phyloP scores from a whole-genome alignment of 1,140 invertebrate genomes.

The Drosophila subobscura region DNA sequence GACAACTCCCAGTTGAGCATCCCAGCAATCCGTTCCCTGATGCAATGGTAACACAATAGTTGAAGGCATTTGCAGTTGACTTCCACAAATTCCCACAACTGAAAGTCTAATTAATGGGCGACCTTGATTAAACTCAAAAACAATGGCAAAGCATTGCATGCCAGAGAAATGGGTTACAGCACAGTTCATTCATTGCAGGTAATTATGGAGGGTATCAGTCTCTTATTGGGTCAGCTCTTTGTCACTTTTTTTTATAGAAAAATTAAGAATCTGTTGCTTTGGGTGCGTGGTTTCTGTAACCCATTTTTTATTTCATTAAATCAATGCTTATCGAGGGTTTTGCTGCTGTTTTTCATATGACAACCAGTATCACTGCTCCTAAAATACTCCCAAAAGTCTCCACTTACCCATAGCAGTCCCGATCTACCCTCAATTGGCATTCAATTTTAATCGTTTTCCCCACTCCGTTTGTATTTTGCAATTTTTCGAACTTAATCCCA shows the following conservation, averaged over 20 bases:
- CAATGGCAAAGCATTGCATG: constrained; percentile 28
- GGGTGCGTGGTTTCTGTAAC: too few species aligned
- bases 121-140: constrained; percentile 46
- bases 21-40: constrained; percentile 19
- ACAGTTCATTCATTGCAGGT: too few species aligned
- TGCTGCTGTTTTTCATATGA: too few species aligned
- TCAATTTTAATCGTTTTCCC: constrained; percentile 9
- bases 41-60: constrained; percentile 45
- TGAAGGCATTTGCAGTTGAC: constrained; percentile 1
- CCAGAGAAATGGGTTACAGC: constrained; percentile 30
- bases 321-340: too few species aligned
- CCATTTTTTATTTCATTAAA: too few species aligned
- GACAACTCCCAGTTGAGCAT: constrained; percentile 24
- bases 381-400: too few species aligned
- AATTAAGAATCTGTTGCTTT: too few species aligned
- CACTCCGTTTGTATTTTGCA: background rate
- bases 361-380: too few species aligned
- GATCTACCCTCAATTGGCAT: too few species aligned
- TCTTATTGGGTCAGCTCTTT: constrained; percentile 7
- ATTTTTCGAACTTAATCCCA: constrained; percentile 19
- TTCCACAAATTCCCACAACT: constrained; percentile 29
- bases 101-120: constrained; percentile 45
- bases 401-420: too few species aligned
- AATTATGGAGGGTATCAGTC: background rate
- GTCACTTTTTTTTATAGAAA: background rate